These are phyloP conservation scores for Ceratotherium simum DNA, from an alignment of 2,113 vertebrate species.

Conservation along the genomic window DNA sequence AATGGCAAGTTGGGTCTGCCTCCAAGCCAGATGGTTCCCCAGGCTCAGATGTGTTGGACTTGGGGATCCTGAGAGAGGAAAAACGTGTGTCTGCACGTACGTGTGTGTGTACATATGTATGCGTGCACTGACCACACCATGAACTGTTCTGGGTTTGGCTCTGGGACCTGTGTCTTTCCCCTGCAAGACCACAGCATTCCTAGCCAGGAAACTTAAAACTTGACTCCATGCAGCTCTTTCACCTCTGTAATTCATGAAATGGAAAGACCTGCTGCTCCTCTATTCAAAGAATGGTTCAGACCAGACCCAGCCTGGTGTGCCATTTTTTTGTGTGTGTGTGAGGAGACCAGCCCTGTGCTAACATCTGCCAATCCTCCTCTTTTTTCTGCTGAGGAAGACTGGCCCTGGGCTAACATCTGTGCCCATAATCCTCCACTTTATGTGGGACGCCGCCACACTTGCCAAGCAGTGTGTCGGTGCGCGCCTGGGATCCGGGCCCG, in stretches of 20 bases:
- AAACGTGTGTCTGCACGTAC: neutral
- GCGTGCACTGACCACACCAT: neutral
- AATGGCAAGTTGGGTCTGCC: neutral
- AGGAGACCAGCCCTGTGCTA: no score
- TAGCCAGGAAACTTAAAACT: neutral
- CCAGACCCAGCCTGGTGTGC: neutral
- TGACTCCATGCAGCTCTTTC: neutral
- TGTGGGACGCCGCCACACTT: no score
- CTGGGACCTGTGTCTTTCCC: neutral
- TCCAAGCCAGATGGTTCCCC: neutral
- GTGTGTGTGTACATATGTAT: fast-evolving
- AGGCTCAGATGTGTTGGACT: neutral
- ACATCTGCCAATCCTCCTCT: no score
- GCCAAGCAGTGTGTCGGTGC: no score
- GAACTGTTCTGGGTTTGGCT: neutral
- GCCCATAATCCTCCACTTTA: no score
- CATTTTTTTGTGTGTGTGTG: no score
- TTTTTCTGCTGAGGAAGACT: no score
- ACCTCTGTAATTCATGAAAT: neutral
- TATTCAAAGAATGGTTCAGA: neutral
- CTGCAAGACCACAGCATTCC: neutral
- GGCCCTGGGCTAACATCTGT: no score
- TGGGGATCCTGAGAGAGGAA: neutral
- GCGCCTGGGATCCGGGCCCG: no score
- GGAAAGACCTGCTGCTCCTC: neutral